Percentiles rank a stretch among this genome's conserved stretches.
Conservation (phyloP, 2,113 vertebrate genomes). For the Colaptes auratus region DNA sequence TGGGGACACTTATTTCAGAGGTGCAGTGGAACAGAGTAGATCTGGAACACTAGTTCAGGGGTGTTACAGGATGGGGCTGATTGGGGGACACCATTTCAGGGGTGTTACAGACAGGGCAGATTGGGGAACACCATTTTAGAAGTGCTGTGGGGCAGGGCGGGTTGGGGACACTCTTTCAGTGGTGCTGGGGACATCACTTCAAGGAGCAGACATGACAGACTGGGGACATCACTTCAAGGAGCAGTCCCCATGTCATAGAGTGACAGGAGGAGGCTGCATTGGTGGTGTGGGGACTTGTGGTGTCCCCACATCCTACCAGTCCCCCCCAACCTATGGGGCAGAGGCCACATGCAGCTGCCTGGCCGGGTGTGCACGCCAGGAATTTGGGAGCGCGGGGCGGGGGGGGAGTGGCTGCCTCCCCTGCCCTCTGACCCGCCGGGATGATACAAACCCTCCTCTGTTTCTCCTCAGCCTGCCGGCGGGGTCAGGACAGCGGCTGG, state of each 20-base stretch:
- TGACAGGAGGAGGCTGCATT: neutral
- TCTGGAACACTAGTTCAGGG: neutral
- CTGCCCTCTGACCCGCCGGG: slow-evolving; percentile 79
- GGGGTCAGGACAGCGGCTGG: slow-evolving; percentile 74
- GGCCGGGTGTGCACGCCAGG: slow-evolving; percentile 79
- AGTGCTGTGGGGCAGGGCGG: neutral
- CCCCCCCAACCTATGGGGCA: neutral
- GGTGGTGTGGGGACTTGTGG: neutral
- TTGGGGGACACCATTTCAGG: neutral
- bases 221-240: neutral
- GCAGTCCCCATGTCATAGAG: neutral
- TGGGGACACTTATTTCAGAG: neutral
- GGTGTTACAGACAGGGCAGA: neutral
- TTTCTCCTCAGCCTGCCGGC: slow-evolving; percentile 82
- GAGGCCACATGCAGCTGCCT: slow-evolving; percentile 71
- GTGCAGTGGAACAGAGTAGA: fast-evolving
- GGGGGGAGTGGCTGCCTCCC: slow-evolving; percentile 71
- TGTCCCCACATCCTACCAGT: neutral
- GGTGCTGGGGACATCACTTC: neutral
- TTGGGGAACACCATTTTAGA: fast-evolving
- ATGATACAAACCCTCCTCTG: slow-evolving; percentile 83
- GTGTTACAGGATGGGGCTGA: fast-evolving
- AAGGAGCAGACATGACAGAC: neutral
- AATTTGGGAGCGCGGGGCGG: slow-evolving; percentile 64
- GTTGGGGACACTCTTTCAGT: fast-evolving